phyloP scores from a whole-genome alignment of 1,140 invertebrate species.

The Oreohelix idahoensis region DNA sequence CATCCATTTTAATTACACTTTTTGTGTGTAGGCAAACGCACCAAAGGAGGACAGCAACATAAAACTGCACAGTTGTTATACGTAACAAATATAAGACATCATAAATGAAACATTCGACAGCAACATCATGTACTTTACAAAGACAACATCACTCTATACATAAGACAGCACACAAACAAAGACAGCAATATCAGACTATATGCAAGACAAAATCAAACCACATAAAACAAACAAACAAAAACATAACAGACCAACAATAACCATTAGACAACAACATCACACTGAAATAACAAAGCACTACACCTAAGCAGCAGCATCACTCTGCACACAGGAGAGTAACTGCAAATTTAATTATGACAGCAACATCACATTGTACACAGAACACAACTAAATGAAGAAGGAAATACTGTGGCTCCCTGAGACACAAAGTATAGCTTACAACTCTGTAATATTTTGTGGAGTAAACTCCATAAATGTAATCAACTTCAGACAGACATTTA shows the following conservation, averaged over 20 bases:
- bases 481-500: not conserved
- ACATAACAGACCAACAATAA: not conserved
- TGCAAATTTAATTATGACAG: not conserved
- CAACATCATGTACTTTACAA: too few species aligned
- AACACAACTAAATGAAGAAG: not conserved
- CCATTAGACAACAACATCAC: not conserved
- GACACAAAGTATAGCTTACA: not conserved
- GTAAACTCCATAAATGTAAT: constrained; percentile 7
- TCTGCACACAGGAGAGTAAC: not conserved
- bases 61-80: too few species aligned
- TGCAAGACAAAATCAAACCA: too few species aligned
- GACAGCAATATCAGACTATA: too few species aligned
- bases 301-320: not conserved
- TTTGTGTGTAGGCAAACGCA: too few species aligned
- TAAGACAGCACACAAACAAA: too few species aligned
- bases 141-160: too few species aligned
- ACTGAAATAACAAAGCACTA: not conserved
- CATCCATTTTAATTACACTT: too few species aligned
- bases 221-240: too few species aligned
- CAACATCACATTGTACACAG: not conserved
- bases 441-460: not conserved
- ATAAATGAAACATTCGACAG: too few species aligned
- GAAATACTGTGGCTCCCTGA: not conserved
- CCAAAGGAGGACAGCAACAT: too few species aligned
- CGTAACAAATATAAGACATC: too few species aligned